phyloP scores from a whole-genome alignment of 1,140 invertebrate species.

The Mycetomoellerius zeteki region DNA sequence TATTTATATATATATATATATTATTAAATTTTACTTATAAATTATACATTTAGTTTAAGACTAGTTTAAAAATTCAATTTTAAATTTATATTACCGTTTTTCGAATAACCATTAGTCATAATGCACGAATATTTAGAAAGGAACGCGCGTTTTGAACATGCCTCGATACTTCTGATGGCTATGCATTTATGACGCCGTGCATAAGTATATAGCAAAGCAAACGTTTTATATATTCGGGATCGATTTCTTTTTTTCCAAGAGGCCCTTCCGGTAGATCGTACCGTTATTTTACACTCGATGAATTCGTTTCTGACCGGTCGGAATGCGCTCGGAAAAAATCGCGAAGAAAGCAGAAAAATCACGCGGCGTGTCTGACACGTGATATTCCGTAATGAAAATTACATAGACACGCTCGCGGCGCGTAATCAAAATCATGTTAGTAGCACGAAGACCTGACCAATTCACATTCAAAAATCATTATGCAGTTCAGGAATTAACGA shows the following conservation, averaged over 20 bases:
- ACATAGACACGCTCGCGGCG: slow-evolving; percentile 36
- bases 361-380: slow-evolving; percentile 68
- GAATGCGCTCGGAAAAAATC: slow-evolving; percentile 39
- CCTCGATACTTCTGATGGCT: too few species aligned
- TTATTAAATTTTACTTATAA: too few species aligned
- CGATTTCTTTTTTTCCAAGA: slow-evolving; percentile 21
- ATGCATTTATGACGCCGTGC: too few species aligned
- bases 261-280: neutral
- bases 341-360: slow-evolving; percentile 78
- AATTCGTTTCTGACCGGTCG: slow-evolving; percentile 48
- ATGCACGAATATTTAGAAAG: too few species aligned
- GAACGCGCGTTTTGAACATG: too few species aligned
- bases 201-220: neutral
- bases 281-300: slow-evolving; percentile 60
- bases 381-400: slow-evolving; percentile 75
- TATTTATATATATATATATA: too few species aligned
- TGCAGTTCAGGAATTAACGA: neutral
- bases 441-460: slow-evolving; percentile 57
- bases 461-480: neutral
- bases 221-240: neutral
- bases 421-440: slow-evolving; percentile 76
- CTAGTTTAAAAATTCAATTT: too few species aligned
- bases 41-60: too few species aligned
- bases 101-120: too few species aligned
- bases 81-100: too few species aligned